Base-by-base conservation (phyloP, 1,140 invertebrate species). In the Drusus annulatus region DNA sequence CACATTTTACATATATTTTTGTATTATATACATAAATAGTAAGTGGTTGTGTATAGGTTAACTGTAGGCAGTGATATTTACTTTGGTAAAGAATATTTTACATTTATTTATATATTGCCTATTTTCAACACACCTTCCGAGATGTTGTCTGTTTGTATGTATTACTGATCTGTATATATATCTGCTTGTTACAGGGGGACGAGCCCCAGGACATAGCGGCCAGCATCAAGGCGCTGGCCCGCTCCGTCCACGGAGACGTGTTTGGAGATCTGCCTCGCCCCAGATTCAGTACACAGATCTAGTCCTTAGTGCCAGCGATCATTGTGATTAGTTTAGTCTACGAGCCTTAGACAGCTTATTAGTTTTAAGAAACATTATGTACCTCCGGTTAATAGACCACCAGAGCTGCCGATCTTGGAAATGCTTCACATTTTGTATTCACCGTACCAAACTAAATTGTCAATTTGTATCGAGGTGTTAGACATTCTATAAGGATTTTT, bases 211-310 rank as follows among this genome's bases (percentile, higher is more conserved):
- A 96, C 85, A 97, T 97, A 85, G 95, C 95, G 81, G 95, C 95
- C 52, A 96, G 94, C 84, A 97, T 97, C 84, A 94, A 95, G 87
- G 96, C 95, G 21, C 86, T 97, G 83, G 95, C 96, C 52, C 93
- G 94, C 84, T 97, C 95, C 84, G 94, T 97, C 60, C 95, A 96
- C 87, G 95, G 95, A 81, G 95, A 96, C 88, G 93, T 96, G 80
- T 97, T 96, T 88, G 96, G 94, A 17, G 94, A 97, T 85, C 88
- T 96, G 84, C 96, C 96, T 56, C 91, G 94, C 79, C 94, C 94
- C 79, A 92, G 95, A 83, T 93, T 95, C 89, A 95, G 94, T 86
- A 95, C 94, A 76, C 93, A 94, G 89, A 94, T 95, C 88, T 94
- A 92, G 86, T 80, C 80, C 85, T 65, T 52, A 21, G 62, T 54